phyloP scores from a whole-genome alignment of 1,140 invertebrate genomes.

The Chironomus tepperi region DNA sequence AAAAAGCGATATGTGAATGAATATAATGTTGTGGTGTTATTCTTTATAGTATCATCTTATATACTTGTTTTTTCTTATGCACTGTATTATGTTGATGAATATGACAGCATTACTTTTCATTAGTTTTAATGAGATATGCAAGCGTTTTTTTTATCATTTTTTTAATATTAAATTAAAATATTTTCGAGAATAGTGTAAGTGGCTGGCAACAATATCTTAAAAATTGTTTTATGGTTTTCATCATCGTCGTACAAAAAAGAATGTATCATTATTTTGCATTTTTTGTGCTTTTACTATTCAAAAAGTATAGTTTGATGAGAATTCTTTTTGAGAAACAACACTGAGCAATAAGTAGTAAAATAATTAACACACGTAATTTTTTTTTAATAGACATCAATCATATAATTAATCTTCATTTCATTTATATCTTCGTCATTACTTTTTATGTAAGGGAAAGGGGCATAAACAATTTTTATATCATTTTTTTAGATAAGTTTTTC shows the following conservation, averaged over 20 bases:
- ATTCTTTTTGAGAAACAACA: background rate
- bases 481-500: background rate
- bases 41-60: no score
- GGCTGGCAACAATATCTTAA: background rate
- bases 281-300: background rate
- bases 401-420: background rate
- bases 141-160: background rate
- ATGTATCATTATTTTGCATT: background rate
- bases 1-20: background rate
- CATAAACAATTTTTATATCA: background rate
- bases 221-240: background rate
- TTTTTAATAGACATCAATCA: conserved; percentile 1
- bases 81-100: background rate
- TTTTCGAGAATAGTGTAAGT: background rate
- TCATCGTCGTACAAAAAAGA: background rate
- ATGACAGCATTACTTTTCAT: background rate
- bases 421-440: background rate
- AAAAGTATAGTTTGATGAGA: background rate
- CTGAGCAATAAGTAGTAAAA: background rate
- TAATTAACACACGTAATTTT: conserved; percentile 8
- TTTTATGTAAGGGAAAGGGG: background rate
- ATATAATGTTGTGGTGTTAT: background rate
- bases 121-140: conserved; percentile 9
- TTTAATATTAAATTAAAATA: background rate
- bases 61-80: background rate